Base-by-base conservation (phyloP, 2,888 invertebrate genomes). In the Philaethria dido region DNA sequence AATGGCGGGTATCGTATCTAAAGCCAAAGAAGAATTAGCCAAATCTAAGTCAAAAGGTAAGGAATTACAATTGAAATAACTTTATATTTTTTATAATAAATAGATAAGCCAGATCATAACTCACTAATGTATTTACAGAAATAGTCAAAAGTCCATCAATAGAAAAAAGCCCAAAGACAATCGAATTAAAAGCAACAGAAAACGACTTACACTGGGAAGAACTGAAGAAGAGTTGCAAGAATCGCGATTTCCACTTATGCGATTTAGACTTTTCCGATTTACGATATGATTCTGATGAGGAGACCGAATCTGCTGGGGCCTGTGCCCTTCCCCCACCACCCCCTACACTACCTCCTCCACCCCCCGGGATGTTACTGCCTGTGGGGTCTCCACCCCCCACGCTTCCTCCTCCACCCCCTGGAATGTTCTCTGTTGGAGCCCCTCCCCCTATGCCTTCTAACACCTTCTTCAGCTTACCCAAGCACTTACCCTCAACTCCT, bases 211-310 rank as follows among this genome's bases (percentile, higher is more conserved):
- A 98, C 80, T 99, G 99, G 99, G 99, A 99, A 80, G 97, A 98
- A 80, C 87, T 99, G 1, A 83, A 81, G 70, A 95, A 96, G 61
- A 95, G 95, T 45, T 95, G 95, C 72, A 93, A 97, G 75, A 94
- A 95, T 69, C 93, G 97, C 72, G 95, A 96, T 71, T 92, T 97
- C 82, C 95, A 97, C 73, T 94, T 98, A 57, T 98, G 99, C 84
- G 99, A 99, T 88, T 94, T 99, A 80, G 99, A 99, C 88, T 99
- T 99, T 87, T 98, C 98, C 13, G 99, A 99, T 87, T 93, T 99
- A 63, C 95, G 94, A 61, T 95, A 95, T 42, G 97, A 97, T 64
- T 98, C 99, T 74, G 99, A 99, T 82, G 95, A 95, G 65, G 97
- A 97, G 80, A 93, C 96, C 68, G 83, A 95, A 54, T 95, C 95